Evolutionary conservation across 2,113 vertebrate species (phyloP).

Genomic region (Accipiter virgatus): DNA sequence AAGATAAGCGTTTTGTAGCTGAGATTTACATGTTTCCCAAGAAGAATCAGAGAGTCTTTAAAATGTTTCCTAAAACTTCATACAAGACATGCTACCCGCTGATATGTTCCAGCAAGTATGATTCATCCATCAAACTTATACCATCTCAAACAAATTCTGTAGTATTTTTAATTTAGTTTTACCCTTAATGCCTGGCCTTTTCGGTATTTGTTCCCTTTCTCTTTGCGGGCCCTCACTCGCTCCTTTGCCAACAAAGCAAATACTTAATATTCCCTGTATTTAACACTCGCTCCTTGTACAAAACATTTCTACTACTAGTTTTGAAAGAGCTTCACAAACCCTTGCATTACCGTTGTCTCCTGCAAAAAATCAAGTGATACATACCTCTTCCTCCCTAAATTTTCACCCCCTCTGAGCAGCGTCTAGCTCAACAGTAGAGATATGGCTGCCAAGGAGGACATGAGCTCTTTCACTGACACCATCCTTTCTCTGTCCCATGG

Average conservation of each 20-base stretch:
- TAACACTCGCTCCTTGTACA: neutral
- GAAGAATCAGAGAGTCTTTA: neutral
- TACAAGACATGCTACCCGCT: fast-evolving
- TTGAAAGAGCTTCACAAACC: neutral
- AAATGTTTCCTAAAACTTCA: neutral
- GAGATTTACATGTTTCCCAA: neutral
- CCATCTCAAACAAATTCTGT: neutral
- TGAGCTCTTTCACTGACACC: neutral
- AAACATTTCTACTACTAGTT: neutral
- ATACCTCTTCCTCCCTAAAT: neutral
- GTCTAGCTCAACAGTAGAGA: neutral
- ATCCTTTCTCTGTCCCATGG: neutral
- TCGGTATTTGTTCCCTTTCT: neutral
- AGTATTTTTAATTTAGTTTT: neutral
- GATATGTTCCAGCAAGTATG: neutral
- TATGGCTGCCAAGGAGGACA: neutral
- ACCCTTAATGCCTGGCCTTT: neutral
- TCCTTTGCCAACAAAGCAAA: neutral
- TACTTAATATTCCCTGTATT: neutral
- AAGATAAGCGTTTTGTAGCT: neutral
- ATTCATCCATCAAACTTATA: neutral
- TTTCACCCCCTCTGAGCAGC: neutral
- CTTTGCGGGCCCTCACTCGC: neutral
- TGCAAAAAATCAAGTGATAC: neutral
- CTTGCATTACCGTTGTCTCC: neutral